Conservation (phyloP, 1,140 invertebrate genomes). For the Drosophila nannoptera region DNA sequence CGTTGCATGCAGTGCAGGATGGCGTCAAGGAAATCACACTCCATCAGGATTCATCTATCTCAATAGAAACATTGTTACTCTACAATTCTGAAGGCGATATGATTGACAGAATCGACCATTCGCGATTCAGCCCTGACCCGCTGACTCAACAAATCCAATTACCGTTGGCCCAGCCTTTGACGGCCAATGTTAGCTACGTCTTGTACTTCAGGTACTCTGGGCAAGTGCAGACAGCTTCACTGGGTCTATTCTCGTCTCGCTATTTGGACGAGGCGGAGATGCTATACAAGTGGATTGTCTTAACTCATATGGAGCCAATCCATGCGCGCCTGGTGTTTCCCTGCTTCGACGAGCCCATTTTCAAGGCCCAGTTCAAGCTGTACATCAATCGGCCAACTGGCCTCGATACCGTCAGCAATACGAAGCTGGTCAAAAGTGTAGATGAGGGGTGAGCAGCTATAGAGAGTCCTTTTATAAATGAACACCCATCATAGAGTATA, state of each 20-base stretch:
- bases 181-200: too few species aligned
- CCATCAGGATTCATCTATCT: too few species aligned
- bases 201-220: too few species aligned
- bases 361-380: constrained; percentile 88
- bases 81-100: too few species aligned
- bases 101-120: too few species aligned
- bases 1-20: too few species aligned
- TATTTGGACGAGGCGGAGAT: constrained; percentile 75
- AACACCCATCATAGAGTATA: neutral
- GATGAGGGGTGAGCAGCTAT: constrained; percentile 19
- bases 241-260: constrained; percentile 81
- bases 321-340: constrained; percentile 91
- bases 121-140: too few species aligned
- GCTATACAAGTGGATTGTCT: constrained; percentile 80
- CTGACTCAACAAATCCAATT: too few species aligned
- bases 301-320: constrained; percentile 90
- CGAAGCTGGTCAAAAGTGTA: constrained; percentile 18
- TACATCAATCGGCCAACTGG: constrained; percentile 81
- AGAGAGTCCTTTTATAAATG: neutral
- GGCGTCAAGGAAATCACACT: too few species aligned
- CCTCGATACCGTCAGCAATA: constrained; percentile 80
- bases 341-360: constrained; percentile 92
- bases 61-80: too few species aligned
- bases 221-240: too few species aligned
- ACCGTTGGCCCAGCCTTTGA: too few species aligned